These are phyloP conservation scores for Xanthorhoe designata DNA, from an alignment of 2,888 invertebrate species.

Conservation along the genomic window DNA sequence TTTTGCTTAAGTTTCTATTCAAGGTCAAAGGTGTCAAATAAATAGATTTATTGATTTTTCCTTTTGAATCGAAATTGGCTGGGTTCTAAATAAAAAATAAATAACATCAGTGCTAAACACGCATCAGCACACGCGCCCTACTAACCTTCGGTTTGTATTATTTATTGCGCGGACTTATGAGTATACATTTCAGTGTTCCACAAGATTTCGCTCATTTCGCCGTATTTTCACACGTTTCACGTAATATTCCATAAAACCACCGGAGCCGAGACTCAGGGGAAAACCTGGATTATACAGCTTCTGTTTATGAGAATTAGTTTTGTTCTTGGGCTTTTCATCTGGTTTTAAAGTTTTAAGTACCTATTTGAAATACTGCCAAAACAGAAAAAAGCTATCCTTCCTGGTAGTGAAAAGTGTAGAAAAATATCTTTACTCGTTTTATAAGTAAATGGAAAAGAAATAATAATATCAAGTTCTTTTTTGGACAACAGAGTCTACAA, in stretches of 20 bases:
- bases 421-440: no score
- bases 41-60: no score
- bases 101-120: not conserved
- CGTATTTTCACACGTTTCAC: not conserved
- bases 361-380: not conserved
- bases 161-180: slow-evolving; percentile 6
- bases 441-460: no score
- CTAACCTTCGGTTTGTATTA: slow-evolving; percentile 5
- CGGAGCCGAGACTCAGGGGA: not conserved
- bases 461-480: no score
- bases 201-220: not conserved
- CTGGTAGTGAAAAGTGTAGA: no score
- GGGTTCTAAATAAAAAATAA: not conserved
- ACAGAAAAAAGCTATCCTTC: no score
- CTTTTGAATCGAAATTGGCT: no score
- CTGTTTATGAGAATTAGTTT: slow-evolving; percentile 2
- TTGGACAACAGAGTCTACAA: no score
- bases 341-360: not conserved
- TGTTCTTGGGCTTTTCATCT: not conserved
- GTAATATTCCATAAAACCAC: not conserved
- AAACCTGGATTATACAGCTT: slow-evolving; percentile 3
- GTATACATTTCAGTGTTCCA: not conserved
- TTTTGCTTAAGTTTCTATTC: no score
- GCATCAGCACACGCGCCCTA: not conserved
- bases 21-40: no score